These are phyloP conservation scores for Geopemphigus sp. DNA, from an alignment of 1,140 invertebrate species.

Conservation along the genomic window DNA sequence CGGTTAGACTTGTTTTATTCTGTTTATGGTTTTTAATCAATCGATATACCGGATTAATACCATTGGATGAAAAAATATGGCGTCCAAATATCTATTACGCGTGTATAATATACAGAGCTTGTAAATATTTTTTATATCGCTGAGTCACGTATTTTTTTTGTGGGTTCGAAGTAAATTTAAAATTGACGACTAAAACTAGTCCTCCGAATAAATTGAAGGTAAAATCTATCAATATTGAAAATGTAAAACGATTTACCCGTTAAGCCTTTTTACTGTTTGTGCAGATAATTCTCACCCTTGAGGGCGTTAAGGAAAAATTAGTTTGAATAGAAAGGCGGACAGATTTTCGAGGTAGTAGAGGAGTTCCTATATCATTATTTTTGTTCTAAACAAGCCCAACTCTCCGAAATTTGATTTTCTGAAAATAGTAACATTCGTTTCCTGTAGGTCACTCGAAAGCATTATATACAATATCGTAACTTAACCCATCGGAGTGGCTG, in stretches of 20 bases:
- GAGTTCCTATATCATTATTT: background rate
- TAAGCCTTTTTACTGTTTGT: background rate
- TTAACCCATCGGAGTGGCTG: background rate
- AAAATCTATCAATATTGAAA: slow-evolving; percentile 2
- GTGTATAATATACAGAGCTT: too few species aligned
- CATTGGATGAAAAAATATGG: too few species aligned
- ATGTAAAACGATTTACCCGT: background rate
- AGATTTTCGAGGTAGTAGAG: too few species aligned
- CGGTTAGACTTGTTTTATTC: too few species aligned
- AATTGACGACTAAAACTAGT: background rate
- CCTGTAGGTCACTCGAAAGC: background rate
- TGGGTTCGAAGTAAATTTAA: background rate
- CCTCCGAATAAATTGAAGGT: background rate
- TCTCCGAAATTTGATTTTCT: slow-evolving; percentile 2
- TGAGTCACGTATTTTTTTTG: background rate
- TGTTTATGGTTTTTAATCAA: too few species aligned
- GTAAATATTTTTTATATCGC: background rate
- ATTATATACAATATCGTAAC: background rate
- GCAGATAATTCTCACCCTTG: background rate
- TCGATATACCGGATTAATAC: too few species aligned
- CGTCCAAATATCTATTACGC: too few species aligned
- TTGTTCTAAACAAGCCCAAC: slow-evolving; percentile 1
- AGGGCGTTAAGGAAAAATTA: too few species aligned
- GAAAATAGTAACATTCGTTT: background rate
- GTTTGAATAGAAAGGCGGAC: too few species aligned